These are phyloP conservation scores for Leistus spinibarbis DNA, from an alignment of 2,888 invertebrate species.

Conservation along the genomic window DNA sequence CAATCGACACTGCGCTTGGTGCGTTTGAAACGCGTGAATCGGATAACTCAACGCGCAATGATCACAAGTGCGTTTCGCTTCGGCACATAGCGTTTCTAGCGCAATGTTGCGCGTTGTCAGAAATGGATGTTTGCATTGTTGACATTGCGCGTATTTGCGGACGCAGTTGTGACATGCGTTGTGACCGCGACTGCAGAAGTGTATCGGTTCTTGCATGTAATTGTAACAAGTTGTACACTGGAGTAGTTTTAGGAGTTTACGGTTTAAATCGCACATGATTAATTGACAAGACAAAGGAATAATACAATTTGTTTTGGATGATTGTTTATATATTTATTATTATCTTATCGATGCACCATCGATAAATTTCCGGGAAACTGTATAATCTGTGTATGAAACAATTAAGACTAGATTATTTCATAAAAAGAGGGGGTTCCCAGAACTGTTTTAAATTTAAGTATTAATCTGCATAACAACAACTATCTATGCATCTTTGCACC, in stretches of 20 bases:
- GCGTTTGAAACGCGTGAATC: not conserved
- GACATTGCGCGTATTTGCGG: conserved; percentile 22
- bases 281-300: not conserved
- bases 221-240: conserved; percentile 60
- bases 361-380: not conserved
- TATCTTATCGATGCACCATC: not conserved
- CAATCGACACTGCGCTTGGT: conserved; percentile 8
- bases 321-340: not conserved
- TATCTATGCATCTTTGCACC: too few relatives aligned
- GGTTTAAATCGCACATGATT: not conserved
- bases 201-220: conserved; percentile 61
- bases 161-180: conserved; percentile 58
- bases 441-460: not conserved
- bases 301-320: not conserved
- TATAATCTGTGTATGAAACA: not conserved
- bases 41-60: conserved; percentile 10
- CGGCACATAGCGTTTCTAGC: conserved; percentile 15
- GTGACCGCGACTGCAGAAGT: conserved; percentile 61
- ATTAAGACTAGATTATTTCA: not conserved
- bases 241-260: conserved; percentile 41
- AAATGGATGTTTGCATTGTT: conserved; percentile 30
- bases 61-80: conserved; percentile 13
- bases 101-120: conserved; percentile 30
- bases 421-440: not conserved
- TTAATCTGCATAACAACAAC: not conserved